These are phyloP conservation scores for Drosophila triauraria DNA, from an alignment of 1,140 invertebrate species.

Conservation along the genomic window DNA sequence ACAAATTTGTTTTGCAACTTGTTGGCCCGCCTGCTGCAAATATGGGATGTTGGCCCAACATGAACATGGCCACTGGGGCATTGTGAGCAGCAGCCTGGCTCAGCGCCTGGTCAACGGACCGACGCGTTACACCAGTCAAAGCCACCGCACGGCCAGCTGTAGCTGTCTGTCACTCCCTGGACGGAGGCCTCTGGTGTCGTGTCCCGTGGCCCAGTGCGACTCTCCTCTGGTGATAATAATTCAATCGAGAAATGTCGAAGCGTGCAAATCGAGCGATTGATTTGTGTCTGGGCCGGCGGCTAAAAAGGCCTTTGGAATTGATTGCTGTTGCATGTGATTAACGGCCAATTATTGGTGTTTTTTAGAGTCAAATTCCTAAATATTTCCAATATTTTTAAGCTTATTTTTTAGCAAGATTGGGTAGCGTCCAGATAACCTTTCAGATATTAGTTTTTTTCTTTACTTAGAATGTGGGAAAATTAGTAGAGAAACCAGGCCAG, in stretches of 20 bases:
- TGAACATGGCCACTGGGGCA: constrained; percentile 77
- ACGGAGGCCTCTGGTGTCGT: constrained; percentile 9
- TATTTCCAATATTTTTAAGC: too few relatives aligned
- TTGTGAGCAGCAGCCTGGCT: constrained; percentile 38
- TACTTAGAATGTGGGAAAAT: constrained; percentile 26
- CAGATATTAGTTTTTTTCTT: neutral
- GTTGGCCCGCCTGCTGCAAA: constrained; percentile 59
- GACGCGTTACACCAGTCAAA: constrained; percentile 15
- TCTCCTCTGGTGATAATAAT: constrained; percentile 71
- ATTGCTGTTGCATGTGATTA: constrained; percentile 78
- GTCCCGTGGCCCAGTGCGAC: constrained; percentile 35
- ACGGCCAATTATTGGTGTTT: constrained; percentile 17
- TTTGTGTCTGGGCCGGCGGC: constrained; percentile 64
- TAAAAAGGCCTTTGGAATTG: constrained; percentile 79
- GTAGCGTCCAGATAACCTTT: neutral
- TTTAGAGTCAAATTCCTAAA: neutral
- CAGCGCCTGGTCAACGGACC: constrained; percentile 31
- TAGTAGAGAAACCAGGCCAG: constrained; percentile 3
- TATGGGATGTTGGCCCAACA: constrained; percentile 55
- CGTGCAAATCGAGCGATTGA: constrained; percentile 71
- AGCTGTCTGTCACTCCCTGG: constrained; percentile 17
- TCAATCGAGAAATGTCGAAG: constrained; percentile 80
- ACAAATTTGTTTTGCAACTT: constrained; percentile 82
- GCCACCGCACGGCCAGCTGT: constrained; percentile 9
- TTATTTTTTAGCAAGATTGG: too few relatives aligned